Base-by-base conservation (phyloP, 2,888 invertebrate genomes). In the Drosophila buzzatii region DNA sequence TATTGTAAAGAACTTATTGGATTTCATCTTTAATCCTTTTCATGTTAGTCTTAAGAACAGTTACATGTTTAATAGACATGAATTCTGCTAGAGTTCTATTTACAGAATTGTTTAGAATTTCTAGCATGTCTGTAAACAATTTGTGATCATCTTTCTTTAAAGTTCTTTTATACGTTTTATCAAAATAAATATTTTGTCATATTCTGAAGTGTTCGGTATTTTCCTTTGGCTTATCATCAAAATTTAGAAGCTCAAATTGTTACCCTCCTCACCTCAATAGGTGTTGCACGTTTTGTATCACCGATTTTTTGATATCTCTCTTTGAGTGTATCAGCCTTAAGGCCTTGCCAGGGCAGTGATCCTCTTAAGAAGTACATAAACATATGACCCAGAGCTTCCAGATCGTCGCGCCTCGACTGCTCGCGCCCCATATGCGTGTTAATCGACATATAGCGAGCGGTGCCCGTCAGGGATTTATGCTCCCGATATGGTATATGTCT, bases 401-500 rank as follows among this genome's bases (percentile, higher is more conserved):
- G 95, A 94, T 99, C 99, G 94, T 99, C 99, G 93, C 99, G 95
- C 93, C 99, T 96, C 92, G 99, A 99, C 96, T 99, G 99, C 95
- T 99, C 99, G 97, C 99, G 98, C 92, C 99, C 99, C 95, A 99
- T 96, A 95, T 99, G 99, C 93, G 99, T 99, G 94, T 99, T 99
- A 94, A 99, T 99, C 94, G 99, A 99, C 99, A 99, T 99, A 95
- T 99, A 99, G 94, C 99, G 96, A 90, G 99, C 99, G 85, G 99
- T 99, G 91, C 99, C 99, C 81, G 99, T 99, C 93, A 99, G 95
- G 93, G 99, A 99, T 95, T 99, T 99, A 95, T 99, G 99, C 95
- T 99, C 99, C 96, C 99, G 97, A 95, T 99, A 99, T 91, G 99
- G 99, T 95, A 99, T 99, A 95, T 99, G 99, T 95, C 99, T 98